Evolutionary conservation across 2,888 invertebrate genomes (phyloP).

Genomic region (Oegoconia quadripuncta): DNA sequence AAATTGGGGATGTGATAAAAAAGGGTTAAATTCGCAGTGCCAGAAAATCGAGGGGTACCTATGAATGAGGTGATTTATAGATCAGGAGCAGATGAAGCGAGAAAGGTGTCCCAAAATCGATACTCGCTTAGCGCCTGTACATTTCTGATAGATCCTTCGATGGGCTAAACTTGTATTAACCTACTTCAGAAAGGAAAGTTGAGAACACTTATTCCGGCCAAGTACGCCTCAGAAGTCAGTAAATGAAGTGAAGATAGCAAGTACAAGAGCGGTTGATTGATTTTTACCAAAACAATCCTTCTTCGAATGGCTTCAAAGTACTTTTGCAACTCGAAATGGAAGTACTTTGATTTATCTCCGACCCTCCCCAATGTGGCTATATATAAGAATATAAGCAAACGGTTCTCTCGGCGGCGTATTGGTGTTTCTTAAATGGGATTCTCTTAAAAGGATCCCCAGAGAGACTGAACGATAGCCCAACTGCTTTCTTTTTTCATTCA

Average conservation of each 20-base stretch:
- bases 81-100: constrained; percentile 8
- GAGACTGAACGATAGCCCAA: constrained; percentile 4
- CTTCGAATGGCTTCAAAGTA: constrained; percentile 26
- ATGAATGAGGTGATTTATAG: constrained; percentile 17
- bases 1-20: constrained; percentile 17
- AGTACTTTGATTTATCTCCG: constrained; percentile 38
- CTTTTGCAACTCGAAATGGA: constrained; percentile 34
- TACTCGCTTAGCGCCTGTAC: not conserved
- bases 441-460: constrained; percentile 16
- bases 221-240: not conserved
- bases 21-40: constrained; percentile 14
- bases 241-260: constrained; percentile 5
- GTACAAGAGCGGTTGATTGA: constrained; percentile 23
- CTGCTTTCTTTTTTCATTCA: constrained; percentile 3
- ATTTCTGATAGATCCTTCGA: constrained; percentile 1
- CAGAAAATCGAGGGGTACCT: constrained; percentile 12
- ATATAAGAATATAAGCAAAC: constrained; percentile 32
- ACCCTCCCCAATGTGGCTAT: constrained; percentile 37
- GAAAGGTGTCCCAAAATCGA: constrained; percentile 6
- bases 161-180: too few species aligned
- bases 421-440: constrained; percentile 21
- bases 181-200: not conserved
- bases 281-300: constrained; percentile 25
- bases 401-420: constrained; percentile 19
- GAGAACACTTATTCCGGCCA: not conserved